Evolutionary conservation across 2,113 vertebrate genomes (phyloP).

Genomic region (Seriola aureovittata): DNA sequence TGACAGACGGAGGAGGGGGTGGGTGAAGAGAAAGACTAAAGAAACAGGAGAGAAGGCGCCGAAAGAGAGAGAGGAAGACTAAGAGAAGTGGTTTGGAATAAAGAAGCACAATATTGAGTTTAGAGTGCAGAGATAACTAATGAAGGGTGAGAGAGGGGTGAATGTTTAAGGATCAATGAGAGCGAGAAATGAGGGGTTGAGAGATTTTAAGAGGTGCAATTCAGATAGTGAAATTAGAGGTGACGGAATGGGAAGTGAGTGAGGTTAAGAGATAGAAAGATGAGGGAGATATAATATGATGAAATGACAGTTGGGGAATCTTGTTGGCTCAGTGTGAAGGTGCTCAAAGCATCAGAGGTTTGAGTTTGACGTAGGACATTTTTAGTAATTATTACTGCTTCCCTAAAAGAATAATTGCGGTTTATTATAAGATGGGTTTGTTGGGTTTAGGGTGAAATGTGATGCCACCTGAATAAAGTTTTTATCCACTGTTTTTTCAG

Average conservation of each 20-base stretch:
- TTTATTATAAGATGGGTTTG: background rate
- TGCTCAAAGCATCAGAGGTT: background rate
- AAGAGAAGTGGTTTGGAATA: conserved; percentile 36
- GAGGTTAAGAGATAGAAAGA: conserved; percentile 59
- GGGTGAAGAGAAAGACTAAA: background rate
- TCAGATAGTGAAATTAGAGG: conserved; percentile 74
- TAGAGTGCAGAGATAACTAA: conserved; percentile 66
- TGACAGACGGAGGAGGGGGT: background rate
- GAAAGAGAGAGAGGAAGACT: background rate
- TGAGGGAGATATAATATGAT: conserved; percentile 41
- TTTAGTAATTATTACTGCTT: background rate
- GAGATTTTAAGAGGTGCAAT: conserved; percentile 62
- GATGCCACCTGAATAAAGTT: background rate
- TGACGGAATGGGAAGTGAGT: conserved; percentile 45
- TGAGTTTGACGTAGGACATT: background rate
- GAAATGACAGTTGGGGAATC: conserved; percentile 31
- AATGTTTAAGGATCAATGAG: conserved; percentile 72
- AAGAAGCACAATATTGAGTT: conserved; percentile 57
- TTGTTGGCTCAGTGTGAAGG: conserved; percentile 6
- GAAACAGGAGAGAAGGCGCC: background rate
- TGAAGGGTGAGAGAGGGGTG: conserved; percentile 58
- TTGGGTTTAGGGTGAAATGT: background rate
- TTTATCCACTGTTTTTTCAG: background rate
- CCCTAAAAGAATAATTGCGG: background rate
- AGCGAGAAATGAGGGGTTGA: conserved; percentile 49